Evolutionary conservation across 2,113 vertebrate species (phyloP), one percentile per base, ranked within the genome.

Genomic region (Brienomyrus longianalis): DNA sequence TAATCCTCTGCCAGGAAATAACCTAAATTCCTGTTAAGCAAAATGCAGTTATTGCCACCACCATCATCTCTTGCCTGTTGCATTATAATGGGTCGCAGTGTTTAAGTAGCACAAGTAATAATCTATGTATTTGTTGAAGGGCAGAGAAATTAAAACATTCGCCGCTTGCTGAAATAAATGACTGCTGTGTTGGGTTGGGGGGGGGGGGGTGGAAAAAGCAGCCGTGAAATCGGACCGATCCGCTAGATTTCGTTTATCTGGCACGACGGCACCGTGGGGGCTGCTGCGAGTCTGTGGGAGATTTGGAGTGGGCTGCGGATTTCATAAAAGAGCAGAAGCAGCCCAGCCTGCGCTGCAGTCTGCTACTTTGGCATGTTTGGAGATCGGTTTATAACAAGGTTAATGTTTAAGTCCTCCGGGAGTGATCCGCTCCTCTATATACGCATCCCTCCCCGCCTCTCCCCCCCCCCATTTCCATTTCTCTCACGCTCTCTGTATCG

Each of bases 171-270:
- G 88, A 89, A 92, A 59, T 77, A 85, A 89, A 91, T n/a, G 47
- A 87, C 43, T 88, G 90, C 89, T 59, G 91, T 93, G 93, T 89
- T 88, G 91, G 94, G 95, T 91, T 94, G 92, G 92, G 94, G 92
- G 93, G 93, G 91, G 92, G 92, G 89, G 7, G 95, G 95, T 94
- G 93, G 93, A 93, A 93, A 94, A 88, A 90, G 92, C 94, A 94
- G 95, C 94, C 92, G 93, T 94, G 95, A 96, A 95, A 95, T 95
- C 93, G 92, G 94, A 93, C 94, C 94, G 94, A 95, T 96, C 95
- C 94, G 94, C 94, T 96, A 95, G 95, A 96, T 96, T 95, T 92
- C 94, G 95, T 95, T 95, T 94, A 93, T 95, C 95, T 96, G 95
- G 95, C 96, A 93, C 92, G 66, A 92, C 93, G 93, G 94, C 94